Base-by-base conservation (phyloP, 2,888 invertebrate genomes). In the Dynastes hyllus region DNA sequence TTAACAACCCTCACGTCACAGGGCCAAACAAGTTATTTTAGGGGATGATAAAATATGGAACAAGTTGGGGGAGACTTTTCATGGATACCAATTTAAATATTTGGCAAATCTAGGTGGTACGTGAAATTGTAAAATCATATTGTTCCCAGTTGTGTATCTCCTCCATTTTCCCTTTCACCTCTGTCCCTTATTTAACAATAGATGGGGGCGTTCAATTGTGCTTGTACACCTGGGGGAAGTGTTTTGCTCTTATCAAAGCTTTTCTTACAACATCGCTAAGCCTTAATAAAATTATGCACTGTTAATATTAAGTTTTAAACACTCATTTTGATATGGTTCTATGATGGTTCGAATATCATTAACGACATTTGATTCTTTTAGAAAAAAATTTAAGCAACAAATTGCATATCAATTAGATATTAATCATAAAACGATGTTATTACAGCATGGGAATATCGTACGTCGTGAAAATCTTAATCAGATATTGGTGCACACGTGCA, bases 71-170 rank as follows among this genome's bases (percentile, higher is more conserved):
- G 55, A 55, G 4, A 16, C 22, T 55, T 22, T 22, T 22, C 55
- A 22, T 16, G 55, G 13, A 55, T 55, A 16, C 2, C 55, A 22
- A 55, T 55, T 55, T 55, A 55, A 55, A 55, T 55, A 55, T 55
- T 55, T 55, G 16, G 55, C 22, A 55, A 55, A 55, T 55, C 55
- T 55, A 16, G 55, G 55, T 55, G n/a, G 55, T 4, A 22, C 16
- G 45, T 45, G 45, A 45, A 45, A 45, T 45, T 45, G 55, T 22
- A 55, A 22, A 55, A 55, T 55, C 55, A 55, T 55, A 55, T 55
- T 55, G 55, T 55, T 55, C 55, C 55, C 16, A 11, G 5, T 22
- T 22, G 8, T 55, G 2, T 22, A n/a, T 22, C 16, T 22, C n/a
- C n/a, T n/a, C 55, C 55, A 5, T 55, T 55, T 55, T 16, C 5